These are phyloP conservation scores for Geotrypetes seraphini DNA, from an alignment of 2,797 vertebrate species.

Conservation along the genomic window DNA sequence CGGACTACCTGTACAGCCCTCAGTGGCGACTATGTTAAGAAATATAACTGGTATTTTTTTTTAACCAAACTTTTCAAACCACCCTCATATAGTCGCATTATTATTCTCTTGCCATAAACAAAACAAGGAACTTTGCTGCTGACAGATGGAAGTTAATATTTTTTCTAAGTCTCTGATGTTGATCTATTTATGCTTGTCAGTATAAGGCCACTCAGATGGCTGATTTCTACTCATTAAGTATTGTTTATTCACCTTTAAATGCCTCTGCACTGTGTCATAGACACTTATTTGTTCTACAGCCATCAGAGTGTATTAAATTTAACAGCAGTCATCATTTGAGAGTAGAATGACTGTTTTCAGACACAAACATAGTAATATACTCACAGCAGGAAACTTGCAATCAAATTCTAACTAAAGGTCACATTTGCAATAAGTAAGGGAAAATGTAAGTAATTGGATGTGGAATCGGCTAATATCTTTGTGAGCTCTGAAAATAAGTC, in stretches of 20 bases:
- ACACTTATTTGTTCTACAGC: conserved; percentile 77
- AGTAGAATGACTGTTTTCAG: conserved; percentile 38
- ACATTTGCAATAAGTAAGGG: conserved; percentile 91
- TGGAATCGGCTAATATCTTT: conserved; percentile 67
- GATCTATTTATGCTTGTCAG: conserved; percentile 45
- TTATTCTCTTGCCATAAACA: neutral
- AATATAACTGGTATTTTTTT: too few species aligned
- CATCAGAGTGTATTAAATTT: conserved; percentile 83
- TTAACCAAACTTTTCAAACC: too few species aligned
- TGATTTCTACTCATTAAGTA: conserved; percentile 78
- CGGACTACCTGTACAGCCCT: too few species aligned
- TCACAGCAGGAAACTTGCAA: conserved; percentile 75
- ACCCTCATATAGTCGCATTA: too few species aligned
- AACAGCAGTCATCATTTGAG: conserved; percentile 65
- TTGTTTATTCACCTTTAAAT: conserved; percentile 63
- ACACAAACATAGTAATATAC: conserved; percentile 40
- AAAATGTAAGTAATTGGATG: conserved; percentile 89
- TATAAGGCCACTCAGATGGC: conserved; percentile 60
- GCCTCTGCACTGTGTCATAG: conserved; percentile 74
- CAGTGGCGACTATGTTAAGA: too few species aligned
- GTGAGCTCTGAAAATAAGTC: conserved; percentile 60
- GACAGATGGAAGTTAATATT: conserved; percentile 16
- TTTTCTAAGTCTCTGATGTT: conserved; percentile 25
- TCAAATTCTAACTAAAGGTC: conserved; percentile 92
- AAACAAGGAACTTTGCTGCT: neutral